Evolutionary conservation across 1,140 invertebrate species (phyloP).

Genomic region (Trachymyrmex cornetzi): DNA sequence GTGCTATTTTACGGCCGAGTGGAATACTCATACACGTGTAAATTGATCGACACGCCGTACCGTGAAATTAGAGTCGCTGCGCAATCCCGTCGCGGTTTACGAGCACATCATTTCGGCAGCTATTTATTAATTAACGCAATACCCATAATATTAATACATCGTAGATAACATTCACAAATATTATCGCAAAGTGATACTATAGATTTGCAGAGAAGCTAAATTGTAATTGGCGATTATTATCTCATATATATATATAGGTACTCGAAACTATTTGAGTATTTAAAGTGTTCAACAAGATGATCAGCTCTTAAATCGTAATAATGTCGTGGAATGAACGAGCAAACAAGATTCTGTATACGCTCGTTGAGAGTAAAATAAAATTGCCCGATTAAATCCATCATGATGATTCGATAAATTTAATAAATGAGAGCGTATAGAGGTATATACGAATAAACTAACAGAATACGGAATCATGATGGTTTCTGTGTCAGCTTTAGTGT

Average conservation of each 20-base stretch:
- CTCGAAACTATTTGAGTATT: not conserved
- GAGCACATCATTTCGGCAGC: constrained; percentile 13
- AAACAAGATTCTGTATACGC: not conserved
- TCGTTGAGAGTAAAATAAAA: not conserved
- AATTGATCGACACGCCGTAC: constrained; percentile 7
- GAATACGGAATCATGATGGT: constrained; percentile 45
- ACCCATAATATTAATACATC: not conserved
- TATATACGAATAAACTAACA: constrained; percentile 39
- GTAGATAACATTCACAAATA: not conserved
- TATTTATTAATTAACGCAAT: constrained; percentile 37
- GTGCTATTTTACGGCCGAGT: constrained; percentile 47
- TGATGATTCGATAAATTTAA: not conserved
- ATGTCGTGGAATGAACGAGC: not conserved
- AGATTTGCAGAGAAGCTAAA: not conserved
- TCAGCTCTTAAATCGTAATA: not conserved
- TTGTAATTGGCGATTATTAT: not conserved
- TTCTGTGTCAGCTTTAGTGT: constrained; percentile 1
- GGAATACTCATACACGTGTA: not conserved
- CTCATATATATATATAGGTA: no score
- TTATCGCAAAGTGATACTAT: not conserved
- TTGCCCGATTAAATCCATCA: constrained; percentile 11
- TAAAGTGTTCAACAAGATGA: not conserved
- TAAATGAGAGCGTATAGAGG: not conserved
- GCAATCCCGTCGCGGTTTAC: not conserved
- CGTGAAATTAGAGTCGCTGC: constrained; percentile 24